A percentile compares a stretch with the other conserved stretches of the same genome.
phyloP scores from a whole-genome alignment of 2,797 vertebrate genomes.

The Jordanella pulchra region DNA sequence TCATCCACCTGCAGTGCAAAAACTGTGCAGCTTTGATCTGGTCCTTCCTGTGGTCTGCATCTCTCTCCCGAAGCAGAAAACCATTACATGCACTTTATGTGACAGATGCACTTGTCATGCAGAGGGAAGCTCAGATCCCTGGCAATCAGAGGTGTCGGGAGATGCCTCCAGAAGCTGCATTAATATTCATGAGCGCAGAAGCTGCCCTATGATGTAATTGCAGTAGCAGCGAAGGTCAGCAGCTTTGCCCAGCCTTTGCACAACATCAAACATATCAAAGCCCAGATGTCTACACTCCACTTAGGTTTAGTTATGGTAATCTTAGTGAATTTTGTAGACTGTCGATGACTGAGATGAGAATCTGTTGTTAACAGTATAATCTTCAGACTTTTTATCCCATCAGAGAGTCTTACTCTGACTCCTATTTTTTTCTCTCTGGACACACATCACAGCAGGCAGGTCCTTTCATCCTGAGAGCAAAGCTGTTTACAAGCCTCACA shows the following conservation, averaged over 20 bases:
- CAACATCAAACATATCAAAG: conserved; percentile 66
- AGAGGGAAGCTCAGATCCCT: conserved; percentile 71
- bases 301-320: conserved; percentile 52
- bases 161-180: conserved; percentile 71
- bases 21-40: conserved; percentile 70
- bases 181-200: conserved; percentile 76
- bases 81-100: conserved; percentile 73
- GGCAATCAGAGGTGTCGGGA: conserved; percentile 75
- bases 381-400: conserved; percentile 28
- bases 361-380: conserved; percentile 53
- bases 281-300: conserved; percentile 50
- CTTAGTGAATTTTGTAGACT: conserved; percentile 46
- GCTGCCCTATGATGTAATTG: conserved; percentile 80
- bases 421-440: conserved; percentile 59
- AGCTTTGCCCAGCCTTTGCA: conserved; percentile 44
- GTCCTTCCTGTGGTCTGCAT: conserved; percentile 46
- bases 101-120: conserved; percentile 75
- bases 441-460: conserved; percentile 53
- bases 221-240: conserved; percentile 68
- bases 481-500: conserved; percentile 56
- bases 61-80: conserved; percentile 69
- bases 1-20: conserved; percentile 50
- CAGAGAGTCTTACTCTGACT: conserved; percentile 45
- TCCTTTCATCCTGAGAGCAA: conserved; percentile 59
- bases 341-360: conserved; percentile 52